Evolutionary conservation across 2,888 invertebrate genomes (phyloP).

Genomic region (Phyto melanocephala): DNA sequence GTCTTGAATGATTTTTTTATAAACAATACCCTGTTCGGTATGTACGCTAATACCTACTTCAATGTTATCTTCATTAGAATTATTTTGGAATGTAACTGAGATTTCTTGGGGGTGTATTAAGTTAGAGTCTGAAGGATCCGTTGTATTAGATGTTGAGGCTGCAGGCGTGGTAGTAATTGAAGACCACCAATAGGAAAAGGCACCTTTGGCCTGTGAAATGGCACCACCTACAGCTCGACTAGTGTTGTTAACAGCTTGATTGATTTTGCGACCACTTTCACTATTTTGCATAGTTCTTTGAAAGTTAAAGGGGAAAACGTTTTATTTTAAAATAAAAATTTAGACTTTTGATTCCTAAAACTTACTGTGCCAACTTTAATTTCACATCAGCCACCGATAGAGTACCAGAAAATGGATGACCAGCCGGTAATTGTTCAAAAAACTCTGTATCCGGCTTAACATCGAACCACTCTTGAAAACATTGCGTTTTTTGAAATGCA

Average conservation of each 20-base stretch:
- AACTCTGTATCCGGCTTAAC: constrained; percentile 83
- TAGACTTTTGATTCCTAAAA: constrained; percentile 65
- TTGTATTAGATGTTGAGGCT: constrained; percentile 21
- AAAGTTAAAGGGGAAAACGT: constrained; percentile 67
- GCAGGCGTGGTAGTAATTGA: constrained; percentile 82
- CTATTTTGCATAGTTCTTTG: constrained; percentile 94
- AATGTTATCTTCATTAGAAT: constrained; percentile 67
- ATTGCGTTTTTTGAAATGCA: constrained; percentile 92
- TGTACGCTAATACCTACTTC: constrained; percentile 73
- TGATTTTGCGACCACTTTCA: constrained; percentile 94
- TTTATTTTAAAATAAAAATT: neutral
- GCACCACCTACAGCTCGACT: constrained; percentile 94
- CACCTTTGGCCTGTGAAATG: constrained; percentile 90
- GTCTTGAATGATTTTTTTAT: constrained; percentile 23
- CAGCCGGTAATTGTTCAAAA: constrained; percentile 85
- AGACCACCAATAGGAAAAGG: constrained; percentile 92
- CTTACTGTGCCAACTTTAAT: constrained; percentile 92
- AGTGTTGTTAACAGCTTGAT: constrained; percentile 94
- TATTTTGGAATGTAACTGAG: constrained; percentile 75
- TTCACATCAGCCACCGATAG: constrained; percentile 97
- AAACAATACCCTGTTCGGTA: constrained; percentile 62
- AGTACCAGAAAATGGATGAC: constrained; percentile 97
- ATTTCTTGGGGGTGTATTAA: constrained; percentile 67
- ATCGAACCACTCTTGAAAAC: constrained; percentile 90
- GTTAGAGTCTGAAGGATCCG: constrained; percentile 7